Evolutionary conservation across 2,113 vertebrate genomes (phyloP), one percentile per base, ranked within the genome.

Genomic region (Oriolus oriolus): DNA sequence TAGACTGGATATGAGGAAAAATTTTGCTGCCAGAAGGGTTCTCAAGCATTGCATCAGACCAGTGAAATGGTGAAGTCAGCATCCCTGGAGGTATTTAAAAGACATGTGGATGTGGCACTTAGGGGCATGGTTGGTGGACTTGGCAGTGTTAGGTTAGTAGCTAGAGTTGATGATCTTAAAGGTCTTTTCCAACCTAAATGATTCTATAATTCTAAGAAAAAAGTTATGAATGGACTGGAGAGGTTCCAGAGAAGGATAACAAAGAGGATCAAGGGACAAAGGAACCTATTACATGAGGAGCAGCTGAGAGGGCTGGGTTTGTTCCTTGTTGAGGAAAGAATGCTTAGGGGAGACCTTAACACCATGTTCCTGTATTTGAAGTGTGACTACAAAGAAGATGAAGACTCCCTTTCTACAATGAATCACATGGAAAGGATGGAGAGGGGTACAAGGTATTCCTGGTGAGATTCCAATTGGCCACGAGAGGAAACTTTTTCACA

Each of bases 271-370:
- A 16, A 69, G 69, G 16, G 11, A 39, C 20, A n/a, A 35, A 35
- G 28, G 37, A 75, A 37, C 33, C 5, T 0, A 0, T 47, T 49
- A 13, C 5, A 44, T 69, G 12, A 45, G 12, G 31, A 82, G 26
- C 6, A 20, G 6, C 33, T 70, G 28, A 52, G 33, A n/a, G 42
- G 33, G 23, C 6, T 3, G 2, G 3, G 7, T 71, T 90, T 65
- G 13, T 45, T 65, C 28, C 52, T 56, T 14, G 1, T 18, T 69
- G 30, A 33, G 19, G 41, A 69, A 39, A 81, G 54, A 61, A 82
- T 17, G 8, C 14, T 22, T 76, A 50, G 14, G 8, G 12, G 23
- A 63, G 41, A 68, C 4, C 31, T 53, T 49, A 33, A 39, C 13
- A 50, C 13, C 8, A 16, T 10, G 7, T 50, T 69, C 37, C 30